Conservation (phyloP, 2,888 invertebrate genomes). For the Emmelina monodactyla region DNA sequence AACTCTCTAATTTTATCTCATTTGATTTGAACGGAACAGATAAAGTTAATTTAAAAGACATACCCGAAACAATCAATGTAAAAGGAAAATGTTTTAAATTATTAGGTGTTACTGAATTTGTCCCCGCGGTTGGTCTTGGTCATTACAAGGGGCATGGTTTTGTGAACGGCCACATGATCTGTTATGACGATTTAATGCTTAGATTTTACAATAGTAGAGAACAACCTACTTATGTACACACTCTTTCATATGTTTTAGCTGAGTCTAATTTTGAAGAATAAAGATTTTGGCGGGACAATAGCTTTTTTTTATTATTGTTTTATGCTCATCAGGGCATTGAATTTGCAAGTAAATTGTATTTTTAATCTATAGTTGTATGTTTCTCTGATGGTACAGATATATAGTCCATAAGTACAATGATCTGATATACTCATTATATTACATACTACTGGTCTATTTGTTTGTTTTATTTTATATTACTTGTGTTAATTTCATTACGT, state of each 20-base stretch:
- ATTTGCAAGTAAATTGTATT: not conserved
- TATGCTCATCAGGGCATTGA: not conserved
- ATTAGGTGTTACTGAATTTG: not conserved
- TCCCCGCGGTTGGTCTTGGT: not conserved
- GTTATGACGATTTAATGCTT: constrained; percentile 1
- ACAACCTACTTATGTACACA: not conserved
- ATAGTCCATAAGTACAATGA: not conserved
- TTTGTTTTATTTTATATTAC: not conserved
- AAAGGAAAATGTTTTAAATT: constrained; percentile 1
- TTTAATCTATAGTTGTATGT: not conserved
- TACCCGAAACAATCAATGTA: not conserved
- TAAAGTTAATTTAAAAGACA: constrained; percentile 1
- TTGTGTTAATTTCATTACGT: not conserved
- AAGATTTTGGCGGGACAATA: not conserved
- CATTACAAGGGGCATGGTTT: constrained; percentile 1
- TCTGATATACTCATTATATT: not conserved
- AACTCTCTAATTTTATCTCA: not conserved
- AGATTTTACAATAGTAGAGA: not conserved
- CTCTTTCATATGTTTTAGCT: not conserved
- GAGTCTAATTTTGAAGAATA: constrained; percentile 2
- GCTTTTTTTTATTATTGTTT: not conserved
- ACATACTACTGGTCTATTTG: not conserved
- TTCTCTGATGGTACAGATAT: not conserved
- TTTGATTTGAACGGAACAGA: no score
- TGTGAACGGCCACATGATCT: not conserved